Base-by-base conservation (phyloP, 2,113 vertebrate genomes). In the Speoplatyrhinus poulsoni region DNA sequence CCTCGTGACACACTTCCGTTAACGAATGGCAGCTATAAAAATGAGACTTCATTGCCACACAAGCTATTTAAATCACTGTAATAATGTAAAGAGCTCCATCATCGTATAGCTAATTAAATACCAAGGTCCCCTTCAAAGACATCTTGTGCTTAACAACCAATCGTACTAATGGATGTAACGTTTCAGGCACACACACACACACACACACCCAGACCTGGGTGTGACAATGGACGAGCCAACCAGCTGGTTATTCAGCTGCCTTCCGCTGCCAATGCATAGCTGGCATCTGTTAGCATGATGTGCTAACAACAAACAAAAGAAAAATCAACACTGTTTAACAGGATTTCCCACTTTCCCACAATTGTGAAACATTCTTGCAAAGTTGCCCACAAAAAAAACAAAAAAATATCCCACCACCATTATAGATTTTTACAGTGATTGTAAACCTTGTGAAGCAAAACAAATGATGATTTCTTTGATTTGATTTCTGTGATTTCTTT, bases 101-200 rank as follows among this genome's bases (percentile, higher is more conserved):
- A 62, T 77, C 32, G 46, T 48, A 69, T 60, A 55, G 46, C 16
- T 57, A 68, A 84, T 79, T 85, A 77, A 82, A 81, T 82, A 17
- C 53, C 80, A 88, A 88, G 84, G 88, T 90, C 85, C 78, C 86
- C 82, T 88, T 81, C 32, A 52, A 16, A 65, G 53, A 33, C 54
- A 52, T 56, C 58, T 75, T 48, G 6, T 48, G 79, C 58, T 81
- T 46, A 77, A 73, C 73, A 67, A 74, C 76, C 65, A 78, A 78
- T 80, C 59, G 72, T 19, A 52, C 48, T 85, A 87, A 88, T 85
- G 82, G 53, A 82, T 33, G 26, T 82, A 86, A 87, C 83, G 81
- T 55, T 79, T 49, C 26, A 26, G 26, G 26, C 26, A 26, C 26
- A 26, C 26, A 26, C 26, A n/a, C n/a, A n/a, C n/a, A 19, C 19